These are phyloP conservation scores for Hipparchia sbordonii DNA, from an alignment of 2,888 invertebrate species.

Conservation along the genomic window DNA sequence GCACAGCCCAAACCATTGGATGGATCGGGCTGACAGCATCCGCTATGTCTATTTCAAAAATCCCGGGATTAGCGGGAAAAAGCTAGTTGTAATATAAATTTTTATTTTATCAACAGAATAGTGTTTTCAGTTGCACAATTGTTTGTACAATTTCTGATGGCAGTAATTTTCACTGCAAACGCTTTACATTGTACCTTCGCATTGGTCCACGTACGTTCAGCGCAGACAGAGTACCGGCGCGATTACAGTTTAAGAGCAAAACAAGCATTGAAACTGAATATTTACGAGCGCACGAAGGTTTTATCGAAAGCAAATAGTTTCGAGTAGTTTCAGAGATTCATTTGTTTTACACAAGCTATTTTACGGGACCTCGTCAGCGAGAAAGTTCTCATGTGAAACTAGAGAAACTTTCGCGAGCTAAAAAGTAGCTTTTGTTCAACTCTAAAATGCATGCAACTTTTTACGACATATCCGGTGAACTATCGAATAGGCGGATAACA, in stretches of 20 bases:
- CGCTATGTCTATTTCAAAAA: too few relatives aligned
- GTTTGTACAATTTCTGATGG: not conserved
- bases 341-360: slow-evolving; percentile 6
- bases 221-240: slow-evolving; percentile 21
- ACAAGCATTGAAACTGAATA: slow-evolving; percentile 15
- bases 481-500: too few relatives aligned
- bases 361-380: not conserved
- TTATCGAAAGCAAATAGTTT: slow-evolving; percentile 22
- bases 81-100: too few relatives aligned
- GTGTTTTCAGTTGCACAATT: too few relatives aligned
- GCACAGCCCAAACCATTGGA: too few relatives aligned
- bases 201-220: slow-evolving; percentile 23
- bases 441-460: too few relatives aligned
- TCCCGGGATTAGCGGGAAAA: too few relatives aligned
- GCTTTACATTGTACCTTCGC: slow-evolving; percentile 22
- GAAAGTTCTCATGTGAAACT: not conserved
- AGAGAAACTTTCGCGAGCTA: too few relatives aligned
- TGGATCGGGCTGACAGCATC: too few relatives aligned
- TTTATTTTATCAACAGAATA: too few relatives aligned
- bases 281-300: slow-evolving; percentile 18
- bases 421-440: too few relatives aligned
- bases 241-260: slow-evolving; percentile 28
- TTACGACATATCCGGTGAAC: too few relatives aligned
- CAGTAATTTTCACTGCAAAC: slow-evolving; percentile 25
- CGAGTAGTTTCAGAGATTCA: slow-evolving; percentile 15